Conservation (phyloP, 1,140 invertebrate species). For the Triops cancriformis region DNA sequence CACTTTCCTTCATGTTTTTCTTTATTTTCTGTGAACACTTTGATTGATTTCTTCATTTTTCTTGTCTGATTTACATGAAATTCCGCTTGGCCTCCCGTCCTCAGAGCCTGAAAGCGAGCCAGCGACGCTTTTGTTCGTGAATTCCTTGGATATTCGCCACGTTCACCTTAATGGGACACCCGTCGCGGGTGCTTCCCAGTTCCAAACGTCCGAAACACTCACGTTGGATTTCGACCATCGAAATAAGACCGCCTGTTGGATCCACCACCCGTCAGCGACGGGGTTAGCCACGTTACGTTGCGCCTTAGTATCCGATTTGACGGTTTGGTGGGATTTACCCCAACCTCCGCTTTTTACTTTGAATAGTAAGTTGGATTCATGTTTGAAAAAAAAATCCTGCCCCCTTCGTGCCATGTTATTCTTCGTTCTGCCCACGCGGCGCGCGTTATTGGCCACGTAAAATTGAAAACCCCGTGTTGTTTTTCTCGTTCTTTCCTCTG, state of each 20-base stretch:
- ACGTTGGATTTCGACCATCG: constrained; percentile 39
- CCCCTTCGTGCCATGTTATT: neutral
- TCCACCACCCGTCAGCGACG: constrained; percentile 48
- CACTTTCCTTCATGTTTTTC: no score
- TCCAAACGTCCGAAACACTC: constrained; percentile 41
- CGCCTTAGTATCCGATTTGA: constrained; percentile 51
- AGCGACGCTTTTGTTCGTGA: constrained; percentile 47
- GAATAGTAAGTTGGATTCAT: constrained; percentile 47
- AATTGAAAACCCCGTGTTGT: neutral
- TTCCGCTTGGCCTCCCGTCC: constrained; percentile 16
- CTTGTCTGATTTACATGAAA: no score
- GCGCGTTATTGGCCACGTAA: neutral
- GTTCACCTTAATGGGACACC: constrained; percentile 46
- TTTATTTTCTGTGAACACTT: no score
- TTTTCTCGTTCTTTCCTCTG: constrained; percentile 18
- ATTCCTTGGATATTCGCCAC: constrained; percentile 45
- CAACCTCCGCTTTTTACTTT: constrained; percentile 49
- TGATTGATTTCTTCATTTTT: no score
- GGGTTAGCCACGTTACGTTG: constrained; percentile 45
- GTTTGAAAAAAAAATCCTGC: neutral
- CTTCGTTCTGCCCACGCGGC: neutral
- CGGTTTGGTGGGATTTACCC: constrained; percentile 47
- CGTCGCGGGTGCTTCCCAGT: constrained; percentile 39
- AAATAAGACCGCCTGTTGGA: constrained; percentile 58
- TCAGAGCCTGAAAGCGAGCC: constrained; percentile 45